Conservation (phyloP, 2,113 vertebrate genomes). For the Percopsis transmontana region DNA sequence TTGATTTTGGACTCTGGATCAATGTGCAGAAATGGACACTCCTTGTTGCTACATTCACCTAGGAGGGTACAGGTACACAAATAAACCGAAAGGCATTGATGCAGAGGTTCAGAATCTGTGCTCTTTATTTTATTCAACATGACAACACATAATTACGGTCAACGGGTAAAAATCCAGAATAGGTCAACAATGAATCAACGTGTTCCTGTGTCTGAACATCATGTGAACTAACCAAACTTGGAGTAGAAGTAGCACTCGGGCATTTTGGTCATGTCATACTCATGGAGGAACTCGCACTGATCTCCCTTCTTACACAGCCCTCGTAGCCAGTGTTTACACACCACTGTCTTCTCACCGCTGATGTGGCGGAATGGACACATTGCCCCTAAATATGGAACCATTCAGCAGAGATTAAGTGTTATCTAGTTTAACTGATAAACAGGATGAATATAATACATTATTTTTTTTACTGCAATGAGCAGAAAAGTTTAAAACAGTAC, state of each 20-base stretch:
- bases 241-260: conserved; percentile 99
- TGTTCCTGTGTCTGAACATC: not conserved
- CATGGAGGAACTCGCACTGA: conserved; percentile 97
- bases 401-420: not conserved
- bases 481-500: too few relatives aligned
- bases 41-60: conserved; percentile 99
- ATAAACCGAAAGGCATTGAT: not conserved
- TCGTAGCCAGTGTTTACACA: conserved; percentile 98
- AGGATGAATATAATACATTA: not conserved
- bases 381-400: conserved; percentile 77
- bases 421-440: too few relatives aligned
- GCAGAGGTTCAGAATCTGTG: not conserved
- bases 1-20: conserved; percentile 99
- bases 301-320: conserved; percentile 99
- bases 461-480: not conserved
- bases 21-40: conserved; percentile 98
- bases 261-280: conserved; percentile 99
- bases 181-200: not conserved
- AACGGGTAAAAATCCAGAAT: not conserved
- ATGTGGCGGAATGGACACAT: conserved; percentile 99
- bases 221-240: conserved; percentile 87
- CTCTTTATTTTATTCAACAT: not conserved
- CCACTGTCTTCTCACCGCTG: conserved; percentile 97
- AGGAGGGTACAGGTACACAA: conserved; percentile 13
- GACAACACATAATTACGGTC: not conserved